phyloP scores from a whole-genome alignment of 2,113 vertebrate species.

The Callocephalon fimbriatum region DNA sequence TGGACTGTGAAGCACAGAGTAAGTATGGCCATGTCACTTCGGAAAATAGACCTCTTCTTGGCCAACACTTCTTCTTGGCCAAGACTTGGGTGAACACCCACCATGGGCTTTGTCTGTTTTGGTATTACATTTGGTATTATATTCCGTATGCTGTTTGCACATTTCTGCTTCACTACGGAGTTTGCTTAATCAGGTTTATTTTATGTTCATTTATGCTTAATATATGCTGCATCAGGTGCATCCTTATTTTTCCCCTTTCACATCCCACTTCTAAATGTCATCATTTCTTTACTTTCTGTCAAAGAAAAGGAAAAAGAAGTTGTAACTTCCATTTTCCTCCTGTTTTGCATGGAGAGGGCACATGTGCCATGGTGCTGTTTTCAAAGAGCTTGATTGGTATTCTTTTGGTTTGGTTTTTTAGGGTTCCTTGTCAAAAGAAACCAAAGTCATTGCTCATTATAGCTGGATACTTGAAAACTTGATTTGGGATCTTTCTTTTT shows the following conservation, averaged over 20 bases:
- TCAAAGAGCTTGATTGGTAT: background rate
- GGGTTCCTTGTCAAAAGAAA: constrained; percentile 1
- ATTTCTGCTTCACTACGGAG: background rate
- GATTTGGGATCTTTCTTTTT: constrained; percentile 9
- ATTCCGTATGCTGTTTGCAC: background rate
- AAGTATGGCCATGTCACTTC: constrained; percentile 55
- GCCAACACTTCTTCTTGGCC: background rate
- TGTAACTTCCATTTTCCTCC: background rate
- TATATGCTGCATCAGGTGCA: background rate
- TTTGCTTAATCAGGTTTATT: background rate
- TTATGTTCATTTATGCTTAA: background rate
- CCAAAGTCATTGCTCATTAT: constrained; percentile 28
- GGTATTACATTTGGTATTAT: accelerated
- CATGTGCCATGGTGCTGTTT: background rate
- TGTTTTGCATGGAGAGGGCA: background rate
- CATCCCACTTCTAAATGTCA: background rate
- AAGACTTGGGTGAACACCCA: background rate
- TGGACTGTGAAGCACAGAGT: constrained; percentile 94
- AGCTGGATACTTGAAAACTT: constrained; percentile 3
- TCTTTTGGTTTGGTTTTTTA: background rate
- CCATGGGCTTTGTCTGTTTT: background rate
- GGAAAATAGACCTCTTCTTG: background rate
- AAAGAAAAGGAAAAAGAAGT: background rate
- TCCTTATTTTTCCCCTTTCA: background rate
- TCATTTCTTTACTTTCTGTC: background rate